Evolutionary conservation across 2,888 invertebrate species (phyloP), one percentile per base, ranked within the genome.

Genomic region (Cheilosia impressa): DNA sequence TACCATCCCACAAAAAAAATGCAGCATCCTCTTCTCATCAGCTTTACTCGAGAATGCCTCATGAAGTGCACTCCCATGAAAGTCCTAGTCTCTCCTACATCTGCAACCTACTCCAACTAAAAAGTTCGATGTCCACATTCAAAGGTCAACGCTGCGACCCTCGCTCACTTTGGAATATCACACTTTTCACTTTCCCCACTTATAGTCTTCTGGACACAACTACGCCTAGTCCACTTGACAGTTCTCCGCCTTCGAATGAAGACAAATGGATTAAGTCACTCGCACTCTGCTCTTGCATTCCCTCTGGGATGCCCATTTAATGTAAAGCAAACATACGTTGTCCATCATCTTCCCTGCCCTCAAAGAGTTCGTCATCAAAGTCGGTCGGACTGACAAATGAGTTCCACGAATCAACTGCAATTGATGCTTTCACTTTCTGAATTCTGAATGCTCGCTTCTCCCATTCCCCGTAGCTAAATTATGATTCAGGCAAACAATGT

Each of bases 381-480:
- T 27, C 31, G 4, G 13, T 47, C 17, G 38, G 34, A 31, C 45
- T 66, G 63, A 53, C 55, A 71, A 66, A 71, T 77, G 47, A 65
- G 53, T 41, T 38, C 38, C 13, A 13, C 38, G 13, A 38, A 38
- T 38, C 4, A 73, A 80, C 50, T 69, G 58, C 76, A 81, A 76
- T 81, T 76, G 71, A 58, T 76, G 76, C 76, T 69, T 76, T 81
- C 27, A 75, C 62, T 75, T 55, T 50, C 50, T 17, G 43, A 24
- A 55, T 66, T 38, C 17, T 10, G n/a, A 22, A 19, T 55, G 43
- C 41, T 55, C 43, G 58, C 27, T 62, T 15, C 24, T 38, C 9
- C n/a, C 43, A 24, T 27, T 2, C 19, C 15, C 43, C 52, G 43
- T 6, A 22, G 65, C 53, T 53, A n/a, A 63, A 58, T 73, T 76